Evolutionary conservation across 92 coral and sea anemone genomes (phyloP), one percentile per base, ranked within the genome.

Genomic region (Bergia puertoricense): DNA sequence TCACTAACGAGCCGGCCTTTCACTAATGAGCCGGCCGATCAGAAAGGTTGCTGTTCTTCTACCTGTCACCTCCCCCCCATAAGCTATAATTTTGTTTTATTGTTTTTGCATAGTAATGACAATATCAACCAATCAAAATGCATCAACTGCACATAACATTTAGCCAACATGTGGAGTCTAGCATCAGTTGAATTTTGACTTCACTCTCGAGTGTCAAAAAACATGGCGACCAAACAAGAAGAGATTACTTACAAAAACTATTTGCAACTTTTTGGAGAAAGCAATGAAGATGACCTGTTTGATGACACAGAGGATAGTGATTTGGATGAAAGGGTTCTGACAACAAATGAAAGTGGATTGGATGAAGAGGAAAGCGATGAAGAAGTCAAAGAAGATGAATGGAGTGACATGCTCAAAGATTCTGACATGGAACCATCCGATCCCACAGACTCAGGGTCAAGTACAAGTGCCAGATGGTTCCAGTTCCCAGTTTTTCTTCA

Each of bases 81-180:
- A 8, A 37, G 9, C 11, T 68, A 68, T 36, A 1, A 68, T 69
- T 69, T 69, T 36, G 20, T n/a, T 23, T 38, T 69, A 69, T 69
- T 69, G 76, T 71, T 71, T 71, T 23, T 39, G n/a, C 7, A 30
- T 23, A 22, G 7, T 71, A 4, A 71, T 71, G n/a, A 2, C 6
- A 9, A 39, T 36, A 71, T 23, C n/a, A 71, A 41, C 76, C 76
- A 71, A 71, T 71, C 76, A 71, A 71, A 71, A 71, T 71, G 76
- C 76, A 71, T 41, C 76, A 71, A 71, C 43, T 71, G 76, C 43
- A 11, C 18, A 71, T 71, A 71, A 71, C 51, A 46, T 46, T 46
- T 46, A 6, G 51, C 51, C 51, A 46, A 46, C 51, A 46, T 10
- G 51, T 46, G 76, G 42, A 14, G 30, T 8, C 23, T 71, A 71